Percentiles rank a stretch among this genome's conserved stretches.
Conservation (phyloP, 2,797 vertebrate genomes). For the Sardinella longiceps region DNA sequence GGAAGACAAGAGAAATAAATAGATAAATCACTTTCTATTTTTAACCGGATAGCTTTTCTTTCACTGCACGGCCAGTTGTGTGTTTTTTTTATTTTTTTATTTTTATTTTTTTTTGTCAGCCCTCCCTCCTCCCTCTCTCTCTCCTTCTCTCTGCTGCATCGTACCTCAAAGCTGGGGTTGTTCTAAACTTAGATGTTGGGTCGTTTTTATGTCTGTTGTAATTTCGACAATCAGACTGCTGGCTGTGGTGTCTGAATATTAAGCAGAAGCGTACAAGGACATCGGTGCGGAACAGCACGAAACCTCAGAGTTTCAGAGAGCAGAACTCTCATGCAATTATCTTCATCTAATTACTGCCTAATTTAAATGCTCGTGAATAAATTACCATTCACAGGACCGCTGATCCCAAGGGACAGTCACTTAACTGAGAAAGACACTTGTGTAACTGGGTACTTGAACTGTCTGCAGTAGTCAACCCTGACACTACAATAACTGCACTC, state of each 20-base stretch:
- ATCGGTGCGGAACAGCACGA: neutral
- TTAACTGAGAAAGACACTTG: neutral
- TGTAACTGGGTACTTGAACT: neutral
- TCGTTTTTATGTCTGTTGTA: slow-evolving; percentile 5
- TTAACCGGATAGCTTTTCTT: neutral
- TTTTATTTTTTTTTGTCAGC: too few relatives aligned
- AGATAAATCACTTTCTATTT: slow-evolving; percentile 27
- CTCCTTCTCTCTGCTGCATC: neutral
- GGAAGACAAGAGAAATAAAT: slow-evolving; percentile 24
- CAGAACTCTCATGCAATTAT: neutral
- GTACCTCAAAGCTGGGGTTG: neutral
- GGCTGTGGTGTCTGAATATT: neutral
- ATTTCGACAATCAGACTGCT: neutral
- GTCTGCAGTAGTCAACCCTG: neutral
- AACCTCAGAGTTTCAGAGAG: neutral
- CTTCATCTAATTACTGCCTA: neutral
- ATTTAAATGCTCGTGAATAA: neutral
- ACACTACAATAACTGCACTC: neutral
- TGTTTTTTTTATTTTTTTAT: neutral
- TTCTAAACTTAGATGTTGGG: neutral
- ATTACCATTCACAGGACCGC: neutral
- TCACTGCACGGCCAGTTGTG: neutral
- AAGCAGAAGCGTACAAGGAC: neutral
- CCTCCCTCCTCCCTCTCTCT: neutral
- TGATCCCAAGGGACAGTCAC: neutral